A percentile compares a stretch with the other conserved stretches of the same genome.
Conservation (phyloP, 2,888 invertebrate species). For the Epinotia bilunana region DNA sequence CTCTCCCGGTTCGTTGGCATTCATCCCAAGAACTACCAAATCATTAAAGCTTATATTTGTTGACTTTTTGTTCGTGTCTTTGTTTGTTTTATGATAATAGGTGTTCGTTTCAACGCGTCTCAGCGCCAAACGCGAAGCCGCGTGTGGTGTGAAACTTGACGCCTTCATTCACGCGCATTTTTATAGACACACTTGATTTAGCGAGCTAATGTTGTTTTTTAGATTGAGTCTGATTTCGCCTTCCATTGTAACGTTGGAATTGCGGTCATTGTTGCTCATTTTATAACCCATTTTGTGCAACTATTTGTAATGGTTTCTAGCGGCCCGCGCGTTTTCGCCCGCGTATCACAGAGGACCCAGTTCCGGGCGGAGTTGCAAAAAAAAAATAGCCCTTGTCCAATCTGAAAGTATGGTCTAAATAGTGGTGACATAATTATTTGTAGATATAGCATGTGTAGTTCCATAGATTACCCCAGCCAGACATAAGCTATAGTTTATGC, state of each 20-base stretch:
- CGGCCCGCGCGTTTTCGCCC: no score
- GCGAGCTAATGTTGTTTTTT: conserved; percentile 77
- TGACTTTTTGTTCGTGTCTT: conserved; percentile 75
- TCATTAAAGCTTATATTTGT: conserved; percentile 80
- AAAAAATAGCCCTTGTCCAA: no score
- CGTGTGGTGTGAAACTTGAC: conserved; percentile 82
- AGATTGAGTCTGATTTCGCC: conserved; percentile 64
- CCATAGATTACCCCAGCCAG: no score
- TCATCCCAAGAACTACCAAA: conserved; percentile 79
- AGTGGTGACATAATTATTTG: no score
- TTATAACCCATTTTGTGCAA: background rate
- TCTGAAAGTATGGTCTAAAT: no score
- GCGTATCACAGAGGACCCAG: no score
- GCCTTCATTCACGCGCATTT: conserved; percentile 79
- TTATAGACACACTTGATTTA: conserved; percentile 81
- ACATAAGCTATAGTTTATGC: no score
- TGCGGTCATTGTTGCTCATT: conserved; percentile 3
- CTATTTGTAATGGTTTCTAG: background rate
- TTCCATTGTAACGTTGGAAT: conserved; percentile 52
- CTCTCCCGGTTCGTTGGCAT: conserved; percentile 76
- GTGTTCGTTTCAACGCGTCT: conserved; percentile 76
- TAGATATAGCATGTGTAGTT: no score
- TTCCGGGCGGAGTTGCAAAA: no score
- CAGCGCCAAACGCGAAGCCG: conserved; percentile 70
- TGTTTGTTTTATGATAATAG: conserved; percentile 84